Conservation (phyloP, 2,113 vertebrate genomes). For the Xenotilapia caudafasciata region DNA sequence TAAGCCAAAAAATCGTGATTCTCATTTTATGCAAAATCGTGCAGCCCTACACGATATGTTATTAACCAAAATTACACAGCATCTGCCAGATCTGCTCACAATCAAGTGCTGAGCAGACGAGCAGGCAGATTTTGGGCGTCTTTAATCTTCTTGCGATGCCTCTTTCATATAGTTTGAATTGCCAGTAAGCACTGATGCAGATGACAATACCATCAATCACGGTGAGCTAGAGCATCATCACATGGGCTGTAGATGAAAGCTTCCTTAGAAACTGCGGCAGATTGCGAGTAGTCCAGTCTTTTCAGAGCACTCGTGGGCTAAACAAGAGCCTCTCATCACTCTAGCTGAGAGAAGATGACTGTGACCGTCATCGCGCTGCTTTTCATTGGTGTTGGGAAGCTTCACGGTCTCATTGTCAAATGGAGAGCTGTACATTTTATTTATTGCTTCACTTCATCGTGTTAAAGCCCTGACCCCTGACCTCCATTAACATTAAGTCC, state of each 20-base stretch:
- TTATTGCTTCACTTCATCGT: not conserved
- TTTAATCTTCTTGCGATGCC: not conserved
- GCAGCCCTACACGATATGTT: not conserved
- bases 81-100: not conserved
- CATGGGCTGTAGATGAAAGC: not conserved
- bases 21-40: too few relatives aligned
- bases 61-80: not conserved
- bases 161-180: not conserved
- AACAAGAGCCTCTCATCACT: not conserved
- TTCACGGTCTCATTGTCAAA: not conserved
- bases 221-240: not conserved
- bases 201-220: not conserved
- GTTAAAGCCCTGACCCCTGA: not conserved
- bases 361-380: accelerated
- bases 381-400: not conserved
- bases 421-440: not conserved
- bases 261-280: not conserved
- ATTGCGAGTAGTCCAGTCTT: not conserved
- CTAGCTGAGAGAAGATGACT: not conserved
- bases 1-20: too few relatives aligned
- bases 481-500: not conserved
- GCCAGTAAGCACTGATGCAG: not conserved
- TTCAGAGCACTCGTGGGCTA: not conserved
- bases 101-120: not conserved
- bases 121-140: not conserved